Percentiles rank a stretch among this genome's conserved stretches.
Evolutionary conservation across 2,113 vertebrate species (phyloP).

Genomic region (Leuciscus idus): DNA sequence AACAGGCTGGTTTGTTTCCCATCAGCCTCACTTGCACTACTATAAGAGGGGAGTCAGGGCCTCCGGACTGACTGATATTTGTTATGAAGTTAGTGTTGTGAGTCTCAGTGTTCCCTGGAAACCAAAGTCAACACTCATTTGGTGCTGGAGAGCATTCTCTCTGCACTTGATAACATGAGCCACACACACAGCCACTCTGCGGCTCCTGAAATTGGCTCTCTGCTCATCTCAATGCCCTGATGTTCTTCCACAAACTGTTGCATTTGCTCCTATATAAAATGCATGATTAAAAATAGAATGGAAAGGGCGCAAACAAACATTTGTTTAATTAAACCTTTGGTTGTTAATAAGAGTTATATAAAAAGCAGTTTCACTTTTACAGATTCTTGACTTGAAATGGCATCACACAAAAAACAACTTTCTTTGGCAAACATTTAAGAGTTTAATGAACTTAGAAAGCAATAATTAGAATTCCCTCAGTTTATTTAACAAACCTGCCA

Average conservation of each 20-base stretch:
- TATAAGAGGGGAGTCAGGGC: slow-evolving; percentile 60
- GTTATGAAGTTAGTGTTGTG: slow-evolving; percentile 70
- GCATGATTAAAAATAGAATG: slow-evolving; percentile 12
- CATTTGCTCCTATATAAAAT: slow-evolving; percentile 30
- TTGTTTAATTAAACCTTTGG: neutral
- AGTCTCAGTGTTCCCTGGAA: slow-evolving; percentile 68
- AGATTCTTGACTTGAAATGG: neutral
- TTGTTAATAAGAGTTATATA: neutral
- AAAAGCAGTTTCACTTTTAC: slow-evolving; percentile 5
- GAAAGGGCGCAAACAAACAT: neutral
- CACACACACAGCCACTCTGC: slow-evolving; percentile 52
- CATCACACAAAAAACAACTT: slow-evolving; percentile 4
- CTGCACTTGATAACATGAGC: slow-evolving; percentile 64
- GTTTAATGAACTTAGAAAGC: slow-evolving; percentile 46
- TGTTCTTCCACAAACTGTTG: slow-evolving; percentile 22
- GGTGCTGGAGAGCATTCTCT: slow-evolving; percentile 71
- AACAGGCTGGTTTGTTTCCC: slow-evolving; percentile 42
- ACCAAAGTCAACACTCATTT: slow-evolving; percentile 68
- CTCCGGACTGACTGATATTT: slow-evolving; percentile 69
- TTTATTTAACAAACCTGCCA: slow-evolving; percentile 60
- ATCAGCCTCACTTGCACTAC: slow-evolving; percentile 43
- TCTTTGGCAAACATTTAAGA: slow-evolving; percentile 43
- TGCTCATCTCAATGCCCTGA: slow-evolving; percentile 30
- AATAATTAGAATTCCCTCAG: slow-evolving; percentile 46
- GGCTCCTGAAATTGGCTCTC: slow-evolving; percentile 39